A percentile compares a stretch with the other conserved stretches of the same genome.
These are phyloP conservation scores for Berghia stephanieae DNA, from an alignment of 1,140 invertebrate species.

Conservation along the genomic window DNA sequence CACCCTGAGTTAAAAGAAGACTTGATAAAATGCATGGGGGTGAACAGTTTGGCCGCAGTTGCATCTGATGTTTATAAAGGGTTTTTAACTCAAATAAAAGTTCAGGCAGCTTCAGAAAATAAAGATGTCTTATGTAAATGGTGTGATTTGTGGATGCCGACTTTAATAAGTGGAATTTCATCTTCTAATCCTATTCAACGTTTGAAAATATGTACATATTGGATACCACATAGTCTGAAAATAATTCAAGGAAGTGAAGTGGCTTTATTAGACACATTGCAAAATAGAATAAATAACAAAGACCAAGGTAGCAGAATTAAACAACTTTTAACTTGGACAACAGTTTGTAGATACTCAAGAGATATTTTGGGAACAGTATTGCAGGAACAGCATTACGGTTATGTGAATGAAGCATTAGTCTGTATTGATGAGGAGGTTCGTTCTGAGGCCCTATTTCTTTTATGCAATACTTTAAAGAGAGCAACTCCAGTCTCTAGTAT, in stretches of 20 bases:
- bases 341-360: conserved; percentile 40
- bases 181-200: conserved; percentile 17
- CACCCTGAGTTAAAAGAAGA: conserved; percentile 39
- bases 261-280: conserved; percentile 26
- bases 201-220: conserved; percentile 49
- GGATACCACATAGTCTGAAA: conserved; percentile 50
- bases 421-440: conserved; percentile 46
- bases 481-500: conserved; percentile 47
- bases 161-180: neutral
- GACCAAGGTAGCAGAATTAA: too few relatives aligned
- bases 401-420: conserved; percentile 45
- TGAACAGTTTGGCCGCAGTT: conserved; percentile 46
- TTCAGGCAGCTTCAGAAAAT: neutral
- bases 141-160: conserved; percentile 1
- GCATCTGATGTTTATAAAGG: conserved; percentile 51
- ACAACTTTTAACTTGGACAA: conserved; percentile 51
- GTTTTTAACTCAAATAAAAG: conserved; percentile 40
- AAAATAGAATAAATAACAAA: too few relatives aligned
- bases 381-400: too few relatives aligned
- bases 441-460: conserved; percentile 43
- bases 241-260: conserved; percentile 38
- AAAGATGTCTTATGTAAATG: neutral
- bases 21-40: conserved; percentile 49
- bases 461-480: conserved; percentile 50
- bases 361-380: conserved; percentile 24